Evolutionary conservation across 2,888 invertebrate species (phyloP), one percentile per base, ranked within the genome.

Genomic region (Drosophila prostipennis): DNA sequence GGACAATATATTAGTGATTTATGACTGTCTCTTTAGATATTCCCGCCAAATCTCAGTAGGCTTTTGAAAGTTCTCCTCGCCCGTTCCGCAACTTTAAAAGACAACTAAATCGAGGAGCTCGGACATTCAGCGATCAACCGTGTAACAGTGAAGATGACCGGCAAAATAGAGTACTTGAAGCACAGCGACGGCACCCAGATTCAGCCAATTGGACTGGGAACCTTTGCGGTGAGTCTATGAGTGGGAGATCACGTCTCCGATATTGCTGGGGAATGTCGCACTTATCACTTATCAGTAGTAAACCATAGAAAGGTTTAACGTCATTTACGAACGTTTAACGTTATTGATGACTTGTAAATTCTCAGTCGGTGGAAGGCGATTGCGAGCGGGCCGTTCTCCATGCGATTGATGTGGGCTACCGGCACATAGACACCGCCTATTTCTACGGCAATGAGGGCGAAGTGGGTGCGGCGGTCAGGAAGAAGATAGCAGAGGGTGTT

Each of bases 371-470:
- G 57, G 89, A 89, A 13, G 91, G 91, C 2, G 91, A 91, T 58
- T 91, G 91, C 56, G 91, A 90, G 68, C 80, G 85, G 39, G 83
- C 91, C 8, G 90, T 91, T 3, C 85, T 88, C 53, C 90, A 92
- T 79, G 93, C 94, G 36, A 92, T 94, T 54, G 92, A 93, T 75
- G 91, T 90, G 43, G 94, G 94, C 2, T 94, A 94, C 81, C 91
- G 93, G 63, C 93, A 93, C 76, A 91, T 94, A 64, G 94, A 94
- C 79, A 93, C 93, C 54, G 94, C 94, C 29, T 91, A 90, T 72
- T 90, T 91, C 61, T 94, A 94, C 79, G 92, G 92, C 77, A 92
- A 93, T 64, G 92, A 92, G 63, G 76, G 68, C 2, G 92, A 93
- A 79, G 91, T 93, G 56, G 93, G 93, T 7, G 76, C 69, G 36